These are phyloP conservation scores for Mohoua ochrocephala DNA, from an alignment of 2,113 vertebrate genomes.

Conservation along the genomic window DNA sequence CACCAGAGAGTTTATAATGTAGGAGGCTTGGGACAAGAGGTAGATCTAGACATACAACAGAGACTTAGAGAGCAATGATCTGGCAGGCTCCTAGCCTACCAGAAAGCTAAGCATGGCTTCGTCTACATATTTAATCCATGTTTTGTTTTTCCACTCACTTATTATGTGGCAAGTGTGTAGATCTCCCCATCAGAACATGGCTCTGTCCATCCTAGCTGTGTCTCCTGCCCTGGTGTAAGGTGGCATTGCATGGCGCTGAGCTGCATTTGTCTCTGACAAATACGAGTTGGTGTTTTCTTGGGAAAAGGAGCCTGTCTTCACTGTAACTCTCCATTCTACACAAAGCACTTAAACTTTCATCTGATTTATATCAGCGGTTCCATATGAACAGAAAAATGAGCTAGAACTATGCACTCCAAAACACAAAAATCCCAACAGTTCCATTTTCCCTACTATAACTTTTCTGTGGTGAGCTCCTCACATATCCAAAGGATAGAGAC, in stretches of 20 bases:
- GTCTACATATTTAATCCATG: not conserved
- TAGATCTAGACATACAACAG: not conserved
- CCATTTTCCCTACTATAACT: not conserved
- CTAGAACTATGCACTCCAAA: not conserved
- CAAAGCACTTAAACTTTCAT: not conserved
- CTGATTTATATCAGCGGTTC: not conserved
- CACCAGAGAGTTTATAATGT: not conserved
- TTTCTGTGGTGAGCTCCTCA: not conserved
- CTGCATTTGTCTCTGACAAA: not conserved
- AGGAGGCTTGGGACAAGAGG: not conserved
- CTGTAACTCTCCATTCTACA: not conserved
- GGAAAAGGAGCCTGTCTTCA: not conserved
- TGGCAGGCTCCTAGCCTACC: not conserved
- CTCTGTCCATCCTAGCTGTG: not conserved
- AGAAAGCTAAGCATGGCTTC: not conserved
- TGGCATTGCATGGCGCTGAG: not conserved
- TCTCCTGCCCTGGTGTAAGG: not conserved
- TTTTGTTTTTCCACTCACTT: not conserved
- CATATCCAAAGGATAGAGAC: not conserved
- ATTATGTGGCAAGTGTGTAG: not conserved
- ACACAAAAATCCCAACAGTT: not conserved
- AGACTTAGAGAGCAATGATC: not conserved
- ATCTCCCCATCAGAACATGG: not conserved
- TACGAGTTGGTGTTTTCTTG: not conserved
- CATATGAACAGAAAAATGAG: not conserved